A percentile compares a stretch with the other conserved stretches of the same genome.
These are phyloP conservation scores for Hiodon alosoides DNA, from an alignment of 2,113 vertebrate species.

Conservation along the genomic window DNA sequence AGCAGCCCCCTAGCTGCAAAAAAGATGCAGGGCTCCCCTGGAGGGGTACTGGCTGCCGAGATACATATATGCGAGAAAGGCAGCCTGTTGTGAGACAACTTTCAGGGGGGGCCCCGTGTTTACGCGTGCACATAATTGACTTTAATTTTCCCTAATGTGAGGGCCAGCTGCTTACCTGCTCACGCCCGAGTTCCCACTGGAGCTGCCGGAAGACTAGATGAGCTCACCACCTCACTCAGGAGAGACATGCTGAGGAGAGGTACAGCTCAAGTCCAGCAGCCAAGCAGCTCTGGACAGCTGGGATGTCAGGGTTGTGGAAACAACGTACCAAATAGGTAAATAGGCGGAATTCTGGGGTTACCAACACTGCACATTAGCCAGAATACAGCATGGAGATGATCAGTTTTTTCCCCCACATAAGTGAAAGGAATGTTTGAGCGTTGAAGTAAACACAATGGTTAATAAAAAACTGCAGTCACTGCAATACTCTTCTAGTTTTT, in stretches of 20 bases:
- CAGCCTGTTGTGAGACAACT: too few species aligned
- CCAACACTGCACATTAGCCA: too few species aligned
- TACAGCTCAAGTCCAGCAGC: background rate
- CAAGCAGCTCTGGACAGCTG: background rate
- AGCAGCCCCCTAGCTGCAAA: background rate
- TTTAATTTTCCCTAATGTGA: constrained; percentile 17
- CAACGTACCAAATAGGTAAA: background rate
- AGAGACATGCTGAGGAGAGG: constrained; percentile 14
- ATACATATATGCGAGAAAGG: background rate
- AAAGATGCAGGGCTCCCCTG: background rate
- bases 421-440: too few species aligned
- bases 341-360: too few species aligned
- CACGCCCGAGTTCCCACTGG: background rate
- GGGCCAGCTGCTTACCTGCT: constrained; percentile 20
- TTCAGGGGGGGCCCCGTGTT: background rate
- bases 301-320: background rate
- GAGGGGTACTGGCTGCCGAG: background rate
- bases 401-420: too few species aligned
- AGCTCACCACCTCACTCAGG: background rate
- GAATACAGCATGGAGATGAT: too few species aligned
- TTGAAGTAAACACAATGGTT: too few species aligned
- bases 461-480: background rate
- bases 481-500: background rate
- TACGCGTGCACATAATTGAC: constrained; percentile 15
- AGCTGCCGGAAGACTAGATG: background rate